These are phyloP conservation scores for Bombus breviceps DNA, from an alignment of 1,140 invertebrate genomes.

Conservation along the genomic window DNA sequence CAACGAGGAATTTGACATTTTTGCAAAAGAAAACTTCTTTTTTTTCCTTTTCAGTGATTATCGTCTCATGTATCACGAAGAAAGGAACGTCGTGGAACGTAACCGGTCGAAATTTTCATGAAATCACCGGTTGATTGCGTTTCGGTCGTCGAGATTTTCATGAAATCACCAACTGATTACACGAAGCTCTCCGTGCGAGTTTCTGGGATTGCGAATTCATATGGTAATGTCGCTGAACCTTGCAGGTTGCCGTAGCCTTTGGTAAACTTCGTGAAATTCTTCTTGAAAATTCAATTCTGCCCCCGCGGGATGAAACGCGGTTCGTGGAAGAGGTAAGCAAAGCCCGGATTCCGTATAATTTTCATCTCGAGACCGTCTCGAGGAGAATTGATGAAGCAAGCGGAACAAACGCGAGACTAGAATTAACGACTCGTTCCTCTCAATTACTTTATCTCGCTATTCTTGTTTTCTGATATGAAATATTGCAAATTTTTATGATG, in stretches of 20 bases:
- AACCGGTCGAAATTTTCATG: conserved; percentile 13
- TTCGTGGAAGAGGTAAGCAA: conserved; percentile 13
- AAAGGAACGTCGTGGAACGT: conserved; percentile 27
- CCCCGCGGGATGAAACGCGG: background rate
- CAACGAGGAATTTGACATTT: background rate
- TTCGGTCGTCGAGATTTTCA: conserved; percentile 56
- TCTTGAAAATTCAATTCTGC: conserved; percentile 45
- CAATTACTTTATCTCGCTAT: background rate
- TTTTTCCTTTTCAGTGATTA: background rate
- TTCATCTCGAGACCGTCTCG: conserved; percentile 23
- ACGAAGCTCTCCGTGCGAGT: conserved; percentile 39
- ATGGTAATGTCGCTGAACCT: conserved; percentile 59
- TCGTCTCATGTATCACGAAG: conserved; percentile 34
- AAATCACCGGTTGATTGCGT: conserved; percentile 46
- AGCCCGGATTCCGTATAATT: conserved; percentile 33
- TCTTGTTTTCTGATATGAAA: background rate
- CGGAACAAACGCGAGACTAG: background rate
- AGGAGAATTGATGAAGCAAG: conserved; percentile 26
- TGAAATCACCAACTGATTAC: conserved; percentile 64
- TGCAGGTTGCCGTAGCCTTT: conserved; percentile 38
- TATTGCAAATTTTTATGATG: background rate
- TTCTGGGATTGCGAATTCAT: conserved; percentile 67
- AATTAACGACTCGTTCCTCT: background rate
- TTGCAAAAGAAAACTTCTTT: too few species aligned
- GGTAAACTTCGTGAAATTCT: conserved; percentile 58